Percentiles rank a stretch among this genome's conserved stretches.
phyloP scores from a whole-genome alignment of 30 jellyfish, hydroid and myxozoan species.

The Aurelia aurita region DNA sequence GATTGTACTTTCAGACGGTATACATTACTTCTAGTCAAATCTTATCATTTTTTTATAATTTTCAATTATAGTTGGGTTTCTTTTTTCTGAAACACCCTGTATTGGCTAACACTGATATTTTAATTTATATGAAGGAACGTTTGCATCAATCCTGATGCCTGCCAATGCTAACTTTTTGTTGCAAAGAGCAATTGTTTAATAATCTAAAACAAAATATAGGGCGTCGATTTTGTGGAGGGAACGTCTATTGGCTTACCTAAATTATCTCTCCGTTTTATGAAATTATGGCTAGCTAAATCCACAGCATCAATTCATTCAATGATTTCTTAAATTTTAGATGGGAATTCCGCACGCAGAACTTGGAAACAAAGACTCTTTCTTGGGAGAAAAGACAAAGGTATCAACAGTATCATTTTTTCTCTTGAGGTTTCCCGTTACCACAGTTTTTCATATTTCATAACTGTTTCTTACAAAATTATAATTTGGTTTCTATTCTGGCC shows the following conservation, averaged over 20 bases:
- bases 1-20: too few relatives aligned
- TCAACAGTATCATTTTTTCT: background rate
- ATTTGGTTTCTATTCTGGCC: too few relatives aligned
- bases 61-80: too few relatives aligned
- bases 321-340: slow-evolving; percentile 40
- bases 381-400: slow-evolving; percentile 77
- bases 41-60: too few relatives aligned
- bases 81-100: too few relatives aligned
- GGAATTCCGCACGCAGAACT: slow-evolving; percentile 79
- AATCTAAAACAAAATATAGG: too few relatives aligned
- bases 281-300: slow-evolving; percentile 15
- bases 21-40: too few relatives aligned
- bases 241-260: slow-evolving; percentile 21
- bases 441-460: background rate
- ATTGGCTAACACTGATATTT: too few relatives aligned
- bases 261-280: slow-evolving; percentile 1
- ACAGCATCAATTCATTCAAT: background rate
- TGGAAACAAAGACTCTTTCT: slow-evolving; percentile 83
- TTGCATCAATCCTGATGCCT: slow-evolving; percentile 11
- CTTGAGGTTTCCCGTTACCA: background rate
- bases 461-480: background rate
- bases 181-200: too few relatives aligned
- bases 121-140: too few relatives aligned
- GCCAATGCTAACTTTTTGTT: background rate
- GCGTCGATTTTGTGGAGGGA: too few relatives aligned